Percentiles rank a stretch among this genome's conserved stretches.
Conservation (phyloP, 1,140 invertebrate genomes). For the Arctopsyche grandis region DNA sequence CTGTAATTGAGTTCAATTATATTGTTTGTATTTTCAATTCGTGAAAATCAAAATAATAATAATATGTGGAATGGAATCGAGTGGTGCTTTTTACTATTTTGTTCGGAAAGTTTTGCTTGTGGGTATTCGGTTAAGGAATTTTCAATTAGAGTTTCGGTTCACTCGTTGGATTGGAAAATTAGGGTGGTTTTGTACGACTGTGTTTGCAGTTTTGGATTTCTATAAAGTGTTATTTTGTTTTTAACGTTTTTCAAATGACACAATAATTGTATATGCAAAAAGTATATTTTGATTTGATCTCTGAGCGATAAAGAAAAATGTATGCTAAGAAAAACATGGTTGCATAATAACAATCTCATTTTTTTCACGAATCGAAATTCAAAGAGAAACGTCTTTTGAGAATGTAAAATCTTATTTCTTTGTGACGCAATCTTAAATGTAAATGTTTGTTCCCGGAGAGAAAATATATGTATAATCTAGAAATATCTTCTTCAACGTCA, state of each 20-base stretch:
- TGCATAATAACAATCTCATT: too few species aligned
- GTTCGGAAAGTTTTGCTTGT: too few species aligned
- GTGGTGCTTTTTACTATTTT: too few species aligned
- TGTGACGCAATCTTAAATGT: conserved; percentile 42
- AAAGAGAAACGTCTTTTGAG: too few species aligned
- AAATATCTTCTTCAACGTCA: neutral
- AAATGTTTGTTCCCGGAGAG: conserved; percentile 31
- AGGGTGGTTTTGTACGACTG: neutral
- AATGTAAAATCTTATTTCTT: neutral
- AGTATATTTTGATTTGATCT: too few species aligned
- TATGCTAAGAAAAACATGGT: too few species aligned
- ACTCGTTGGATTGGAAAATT: neutral
- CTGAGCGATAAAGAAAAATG: too few species aligned
- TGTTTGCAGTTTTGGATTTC: neutral
- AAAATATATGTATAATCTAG: neutral
- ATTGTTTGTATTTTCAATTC: too few species aligned
- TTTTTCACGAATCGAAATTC: too few species aligned
- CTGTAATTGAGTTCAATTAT: too few species aligned
- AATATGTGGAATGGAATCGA: too few species aligned
- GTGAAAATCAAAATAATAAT: too few species aligned
- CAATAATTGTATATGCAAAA: neutral
- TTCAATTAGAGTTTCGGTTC: neutral
- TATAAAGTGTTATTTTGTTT: neutral
- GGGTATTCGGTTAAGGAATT: neutral
- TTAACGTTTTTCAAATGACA: neutral